Evolutionary conservation across 2,888 invertebrate genomes (phyloP).

Genomic region (Agrotis exclamationis): DNA sequence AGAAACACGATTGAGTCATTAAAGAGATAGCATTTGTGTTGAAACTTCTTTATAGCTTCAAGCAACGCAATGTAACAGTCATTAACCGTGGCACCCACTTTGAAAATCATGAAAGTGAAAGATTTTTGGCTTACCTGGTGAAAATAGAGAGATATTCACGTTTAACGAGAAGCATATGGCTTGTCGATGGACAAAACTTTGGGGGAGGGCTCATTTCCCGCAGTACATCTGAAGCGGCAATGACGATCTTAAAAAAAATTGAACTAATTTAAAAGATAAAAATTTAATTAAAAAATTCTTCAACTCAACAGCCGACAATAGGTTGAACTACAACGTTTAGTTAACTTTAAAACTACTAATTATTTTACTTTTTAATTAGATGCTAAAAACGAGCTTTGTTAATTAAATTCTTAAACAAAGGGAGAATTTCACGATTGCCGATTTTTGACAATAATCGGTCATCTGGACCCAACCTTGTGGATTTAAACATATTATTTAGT

Average conservation of each 20-base stretch:
- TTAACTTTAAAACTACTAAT: slow-evolving; percentile 45
- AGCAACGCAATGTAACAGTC: background rate
- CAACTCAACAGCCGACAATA: background rate
- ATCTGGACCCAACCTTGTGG: too few relatives aligned
- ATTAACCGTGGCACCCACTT: slow-evolving; percentile 5
- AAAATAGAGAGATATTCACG: too few relatives aligned
- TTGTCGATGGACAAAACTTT: too few relatives aligned
- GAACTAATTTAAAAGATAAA: background rate
- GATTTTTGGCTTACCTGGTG: too few relatives aligned
- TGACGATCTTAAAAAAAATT: background rate
- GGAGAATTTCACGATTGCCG: slow-evolving; percentile 45
- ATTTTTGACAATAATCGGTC: too few relatives aligned
- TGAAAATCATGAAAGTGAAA: background rate
- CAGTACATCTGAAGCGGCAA: background rate
- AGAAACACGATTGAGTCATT: slow-evolving; percentile 45
- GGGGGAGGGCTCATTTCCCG: background rate
- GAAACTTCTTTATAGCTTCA: slow-evolving; percentile 34
- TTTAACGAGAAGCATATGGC: too few relatives aligned
- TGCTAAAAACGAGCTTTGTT: slow-evolving; percentile 42
- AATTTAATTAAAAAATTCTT: background rate
- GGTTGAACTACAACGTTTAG: slow-evolving; percentile 3
- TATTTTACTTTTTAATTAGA: slow-evolving; percentile 51
- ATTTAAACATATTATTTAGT: too few relatives aligned
- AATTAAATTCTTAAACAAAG: slow-evolving; percentile 57
- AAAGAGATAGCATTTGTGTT: slow-evolving; percentile 34